Base-by-base conservation (phyloP, 2,888 invertebrate genomes). In the Drosophila neotestacea region DNA sequence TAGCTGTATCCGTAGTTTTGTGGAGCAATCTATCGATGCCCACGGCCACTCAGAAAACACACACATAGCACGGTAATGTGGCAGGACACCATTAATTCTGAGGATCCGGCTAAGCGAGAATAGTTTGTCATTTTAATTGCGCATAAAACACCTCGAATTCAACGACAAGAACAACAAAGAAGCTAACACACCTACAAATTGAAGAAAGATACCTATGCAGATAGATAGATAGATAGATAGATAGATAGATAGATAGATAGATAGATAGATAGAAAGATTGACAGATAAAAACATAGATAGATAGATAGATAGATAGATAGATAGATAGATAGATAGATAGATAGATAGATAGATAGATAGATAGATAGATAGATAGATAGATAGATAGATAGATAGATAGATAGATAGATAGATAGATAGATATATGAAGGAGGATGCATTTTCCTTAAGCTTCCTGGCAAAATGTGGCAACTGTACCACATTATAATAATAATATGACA, bases 81-180 rank as follows among this genome's bases (percentile, higher is more conserved):
- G 27, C 44, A 46, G 70, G 30, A 44, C 5, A 59, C 4, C 13
- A 11, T 30, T 6, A 46, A 36, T 32, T 13, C n/a, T 44, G 13
- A 32, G 62, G 41, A 55, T 60, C 64, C 46, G 60, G 34, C 51
- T 60, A 62, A 67, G 62, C 66, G 66, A 46, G 63, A 63, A 61
- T 56, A 73, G 51, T 84, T 73, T 70, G 78, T 84, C 88, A 84
- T 73, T 84, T 83, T 85, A 84, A 85, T 88, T 77, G 80, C 71
- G 13, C 74, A 70, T 78, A 67, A 81, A 84, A 73, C 70, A 72
- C 48, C 56, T 62, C 50, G n/a, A 71, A 62, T 41, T 56, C 34
- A 27, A 4, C 11, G 16, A 44, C 42, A 42, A 22, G 22, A 22
- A 27, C 11, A 22, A 22, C 7, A 9, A 41, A 54, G 59, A 52